These are phyloP conservation scores for Cydia fagiglandana DNA, from an alignment of 1,140 invertebrate species.

Conservation along the genomic window DNA sequence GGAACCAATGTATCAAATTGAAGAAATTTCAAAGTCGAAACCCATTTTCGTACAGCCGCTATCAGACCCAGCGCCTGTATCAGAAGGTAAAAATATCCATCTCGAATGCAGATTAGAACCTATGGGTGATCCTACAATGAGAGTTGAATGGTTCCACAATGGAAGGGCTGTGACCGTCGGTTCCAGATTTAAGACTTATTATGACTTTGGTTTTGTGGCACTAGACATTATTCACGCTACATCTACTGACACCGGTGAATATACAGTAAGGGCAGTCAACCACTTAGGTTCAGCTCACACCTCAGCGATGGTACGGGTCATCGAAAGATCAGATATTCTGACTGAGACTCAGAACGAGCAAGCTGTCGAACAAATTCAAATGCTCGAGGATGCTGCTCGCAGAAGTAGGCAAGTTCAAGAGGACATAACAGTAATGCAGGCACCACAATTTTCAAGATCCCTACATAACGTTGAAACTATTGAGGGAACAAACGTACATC, in stretches of 20 bases:
- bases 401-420: constrained; percentile 85
- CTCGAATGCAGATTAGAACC: constrained; percentile 94
- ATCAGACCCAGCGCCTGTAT: constrained; percentile 88
- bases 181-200: constrained; percentile 95
- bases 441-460: constrained; percentile 92
- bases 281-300: constrained; percentile 95
- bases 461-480: constrained; percentile 94
- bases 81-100: constrained; percentile 95
- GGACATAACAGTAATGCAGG: constrained; percentile 88
- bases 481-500: constrained; percentile 95
- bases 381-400: constrained; percentile 92
- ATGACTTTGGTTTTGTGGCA: constrained; percentile 96
- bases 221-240: constrained; percentile 94
- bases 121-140: constrained; percentile 97
- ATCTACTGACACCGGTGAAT: constrained; percentile 94
- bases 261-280: constrained; percentile 94
- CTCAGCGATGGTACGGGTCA: constrained; percentile 92
- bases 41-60: constrained; percentile 93
- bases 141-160: constrained; percentile 97
- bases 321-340: constrained; percentile 90
- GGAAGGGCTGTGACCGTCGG: constrained; percentile 92
- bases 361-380: constrained; percentile 95
- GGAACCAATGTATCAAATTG: constrained; percentile 93
- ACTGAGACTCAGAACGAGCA: constrained; percentile 97
- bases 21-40: constrained; percentile 96